Evolutionary conservation across 2,113 vertebrate species (phyloP).

Genomic region (Ammodytes marinus): DNA sequence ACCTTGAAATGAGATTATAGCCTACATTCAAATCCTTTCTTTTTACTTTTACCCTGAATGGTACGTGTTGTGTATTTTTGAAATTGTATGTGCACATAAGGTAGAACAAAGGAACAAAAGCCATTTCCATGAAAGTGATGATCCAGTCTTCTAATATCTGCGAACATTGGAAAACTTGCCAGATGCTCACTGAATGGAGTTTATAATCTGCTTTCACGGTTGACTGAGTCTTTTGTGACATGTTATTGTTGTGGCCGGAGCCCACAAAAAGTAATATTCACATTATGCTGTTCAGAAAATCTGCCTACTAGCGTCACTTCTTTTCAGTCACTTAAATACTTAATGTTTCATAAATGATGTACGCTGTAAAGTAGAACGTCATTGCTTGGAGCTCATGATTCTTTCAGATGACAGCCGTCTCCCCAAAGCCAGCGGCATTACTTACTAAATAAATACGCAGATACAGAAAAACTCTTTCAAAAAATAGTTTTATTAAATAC

Average conservation of each 20-base stretch:
- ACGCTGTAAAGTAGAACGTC: not conserved
- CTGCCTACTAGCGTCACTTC: constrained; percentile 21
- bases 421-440: not conserved
- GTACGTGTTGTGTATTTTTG: not conserved
- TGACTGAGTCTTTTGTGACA: constrained; percentile 67
- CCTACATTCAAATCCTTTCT: not conserved
- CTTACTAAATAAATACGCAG: constrained; percentile 17
- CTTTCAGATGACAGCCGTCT: constrained; percentile 17
- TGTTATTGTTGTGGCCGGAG: constrained; percentile 32
- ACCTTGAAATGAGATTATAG: not conserved
- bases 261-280: constrained; percentile 48
- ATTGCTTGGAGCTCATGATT: constrained; percentile 10
- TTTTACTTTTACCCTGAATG: not conserved
- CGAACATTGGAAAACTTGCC: constrained; percentile 44
- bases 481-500: constrained; percentile 70
- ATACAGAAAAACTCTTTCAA: constrained; percentile 25
- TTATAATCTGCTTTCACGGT: constrained; percentile 75
- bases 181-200: constrained; percentile 73
- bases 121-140: constrained; percentile 40
- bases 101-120: constrained; percentile 27
- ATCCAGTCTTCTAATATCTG: constrained; percentile 46
- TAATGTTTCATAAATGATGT: constrained; percentile 41
- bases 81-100: constrained; percentile 6
- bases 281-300: constrained; percentile 46
- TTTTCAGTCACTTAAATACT: constrained; percentile 41